These are phyloP conservation scores for Acanthococcus lagerstroemiae DNA, from an alignment of 2,888 invertebrate genomes.

Conservation along the genomic window DNA sequence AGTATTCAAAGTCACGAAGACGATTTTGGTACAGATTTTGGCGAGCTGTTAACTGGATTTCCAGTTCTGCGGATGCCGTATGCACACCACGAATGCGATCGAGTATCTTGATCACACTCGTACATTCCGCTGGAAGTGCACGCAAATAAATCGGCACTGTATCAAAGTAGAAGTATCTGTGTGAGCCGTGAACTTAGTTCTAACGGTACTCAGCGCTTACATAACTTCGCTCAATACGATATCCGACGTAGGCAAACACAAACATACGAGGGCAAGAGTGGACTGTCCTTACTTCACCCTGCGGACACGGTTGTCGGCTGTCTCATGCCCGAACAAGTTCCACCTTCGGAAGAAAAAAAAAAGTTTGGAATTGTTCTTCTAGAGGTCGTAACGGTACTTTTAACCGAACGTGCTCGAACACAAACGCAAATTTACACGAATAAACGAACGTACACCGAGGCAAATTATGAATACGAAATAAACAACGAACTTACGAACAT, in stretches of 20 bases:
- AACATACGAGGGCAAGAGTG: conserved; percentile 2
- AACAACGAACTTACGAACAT: neutral
- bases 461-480: neutral
- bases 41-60: neutral
- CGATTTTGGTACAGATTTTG: neutral
- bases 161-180: conserved; percentile 11
- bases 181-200: conserved; percentile 9
- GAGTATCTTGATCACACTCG: no score
- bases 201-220: conserved; percentile 18
- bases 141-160: conserved; percentile 16
- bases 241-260: neutral
- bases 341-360: neutral
- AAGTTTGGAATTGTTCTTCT: conserved; percentile 16
- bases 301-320: neutral
- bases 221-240: conserved; percentile 6
- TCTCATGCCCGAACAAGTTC: neutral
- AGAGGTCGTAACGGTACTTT: conserved; percentile 23
- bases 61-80: neutral
- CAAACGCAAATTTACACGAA: neutral
- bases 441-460: neutral
- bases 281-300: neutral
- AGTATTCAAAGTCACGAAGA: no score
- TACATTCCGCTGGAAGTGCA: neutral
- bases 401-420: neutral
- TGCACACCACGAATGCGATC: no score